Evolutionary conservation across 2,113 vertebrate genomes (phyloP).

Genomic region (Archocentrus centrarchus): DNA sequence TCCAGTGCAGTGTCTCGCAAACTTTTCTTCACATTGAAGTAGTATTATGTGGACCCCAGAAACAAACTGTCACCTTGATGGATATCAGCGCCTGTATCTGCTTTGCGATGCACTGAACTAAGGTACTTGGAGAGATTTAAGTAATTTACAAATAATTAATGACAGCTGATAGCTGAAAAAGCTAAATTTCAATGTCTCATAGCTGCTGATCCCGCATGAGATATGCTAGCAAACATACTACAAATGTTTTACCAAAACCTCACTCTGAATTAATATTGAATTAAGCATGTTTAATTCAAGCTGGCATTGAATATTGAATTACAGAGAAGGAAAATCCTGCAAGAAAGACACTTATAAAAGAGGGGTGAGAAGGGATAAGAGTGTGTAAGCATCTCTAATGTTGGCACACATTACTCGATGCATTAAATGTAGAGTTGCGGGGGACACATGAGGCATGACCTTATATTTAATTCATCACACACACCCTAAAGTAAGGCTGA

Average conservation of each 20-base stretch:
- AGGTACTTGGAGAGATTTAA: constrained; percentile 24
- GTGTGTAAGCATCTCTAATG: constrained; percentile 17
- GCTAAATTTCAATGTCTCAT: neutral
- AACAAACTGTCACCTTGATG: constrained; percentile 19
- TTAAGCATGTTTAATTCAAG: constrained; percentile 58
- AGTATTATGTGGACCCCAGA: neutral
- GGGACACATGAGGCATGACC: constrained; percentile 15
- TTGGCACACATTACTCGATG: constrained; percentile 4
- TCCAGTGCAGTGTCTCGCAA: neutral
- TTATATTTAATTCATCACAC: constrained; percentile 42
- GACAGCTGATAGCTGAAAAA: constrained; percentile 13
- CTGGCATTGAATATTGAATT: constrained; percentile 35
- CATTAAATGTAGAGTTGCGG: constrained; percentile 6
- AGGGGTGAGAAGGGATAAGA: neutral
- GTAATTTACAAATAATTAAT: constrained; percentile 55
- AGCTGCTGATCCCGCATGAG: constrained; percentile 9
- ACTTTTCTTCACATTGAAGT: constrained; percentile 12
- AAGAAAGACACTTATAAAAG: constrained; percentile 6
- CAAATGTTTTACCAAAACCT: constrained; percentile 42
- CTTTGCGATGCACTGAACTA: neutral
- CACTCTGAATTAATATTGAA: constrained; percentile 49
- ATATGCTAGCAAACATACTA: constrained; percentile 30
- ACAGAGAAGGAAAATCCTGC: constrained; percentile 5
- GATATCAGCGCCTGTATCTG: constrained; percentile 8
- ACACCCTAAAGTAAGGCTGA: neutral